These are phyloP conservation scores for Melanotaenia boesemani DNA, from an alignment of 2,797 vertebrate genomes.

Conservation along the genomic window DNA sequence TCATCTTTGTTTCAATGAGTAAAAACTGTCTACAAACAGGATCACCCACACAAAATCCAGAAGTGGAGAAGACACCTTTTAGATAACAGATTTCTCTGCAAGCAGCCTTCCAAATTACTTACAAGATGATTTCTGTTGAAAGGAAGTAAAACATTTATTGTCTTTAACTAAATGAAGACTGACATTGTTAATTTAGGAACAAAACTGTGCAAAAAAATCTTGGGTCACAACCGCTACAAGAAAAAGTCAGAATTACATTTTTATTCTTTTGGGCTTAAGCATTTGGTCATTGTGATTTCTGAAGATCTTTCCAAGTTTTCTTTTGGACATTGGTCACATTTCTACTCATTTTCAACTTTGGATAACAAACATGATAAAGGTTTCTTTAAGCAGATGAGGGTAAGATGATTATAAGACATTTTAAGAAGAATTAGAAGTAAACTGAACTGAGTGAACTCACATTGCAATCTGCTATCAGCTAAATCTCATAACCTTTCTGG, in stretches of 20 bases:
- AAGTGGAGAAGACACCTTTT: neutral
- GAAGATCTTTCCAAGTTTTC: neutral
- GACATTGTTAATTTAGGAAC: neutral
- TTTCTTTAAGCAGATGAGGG: neutral
- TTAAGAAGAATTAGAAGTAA: neutral
- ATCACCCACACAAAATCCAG: neutral
- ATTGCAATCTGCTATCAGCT: conserved; percentile 18
- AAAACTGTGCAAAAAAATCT: neutral
- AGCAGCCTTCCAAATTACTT: neutral
- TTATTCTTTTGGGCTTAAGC: neutral
- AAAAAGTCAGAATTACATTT: no score
- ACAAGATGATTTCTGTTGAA: neutral
- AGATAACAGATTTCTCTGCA: neutral
- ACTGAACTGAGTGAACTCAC: conserved; percentile 11
- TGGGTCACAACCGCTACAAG: neutral
- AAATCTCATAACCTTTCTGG: conserved; percentile 42
- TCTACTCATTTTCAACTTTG: no score
- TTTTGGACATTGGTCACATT: no score
- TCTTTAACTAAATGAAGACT: neutral
- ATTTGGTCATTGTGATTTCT: neutral
- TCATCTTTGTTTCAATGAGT: neutral
- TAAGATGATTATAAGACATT: neutral
- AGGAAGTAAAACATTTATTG: neutral
- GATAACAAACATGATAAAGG: no score
- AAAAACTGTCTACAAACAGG: neutral